Evolutionary conservation across 2,797 vertebrate species (phyloP), one percentile per base, ranked within the genome.

Genomic region (Alosa sapidissima): DNA sequence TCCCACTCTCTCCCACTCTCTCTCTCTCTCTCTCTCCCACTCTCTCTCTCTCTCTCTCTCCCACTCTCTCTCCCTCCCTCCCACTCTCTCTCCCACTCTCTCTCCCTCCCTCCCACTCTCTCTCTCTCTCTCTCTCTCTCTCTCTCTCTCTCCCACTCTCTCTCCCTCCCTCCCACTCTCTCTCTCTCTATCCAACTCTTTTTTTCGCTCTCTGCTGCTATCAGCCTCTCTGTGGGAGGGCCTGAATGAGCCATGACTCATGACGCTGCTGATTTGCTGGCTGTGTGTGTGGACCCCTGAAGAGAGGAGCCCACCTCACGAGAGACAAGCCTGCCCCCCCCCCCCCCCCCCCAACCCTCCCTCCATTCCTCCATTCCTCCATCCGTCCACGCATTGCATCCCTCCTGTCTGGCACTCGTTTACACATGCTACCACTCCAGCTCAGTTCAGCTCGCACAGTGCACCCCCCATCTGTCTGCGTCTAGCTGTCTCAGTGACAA

Each of bases 321-420:
- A 78, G 72, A 78, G 19, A 45, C 72, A 78, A 47, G 72, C 72
- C 36, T 65, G 41, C 36, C 55, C 13, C 52, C 11, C 36, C 3
- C 33, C 72, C 7, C 2, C n/a, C n/a, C n/a, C 49, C 48, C 13
- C 82, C 10, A 81, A 9, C 84, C 52, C 78, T 54, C 51, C 65
- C 48, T 62, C 49, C 84, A 65, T 52, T 81, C 33, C 68, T 68
- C 82, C 82, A 86, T 51, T 83, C 85, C 83, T 86, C 84, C 81
- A 84, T 83, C 84, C 87, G 87, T 90, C 86, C 86, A 78, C 72
- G 7, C 41, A 78, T 47, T 21, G 41, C 89, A 87, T 86, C 84
- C 85, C 81, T 86, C 75, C 83, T 89, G 88, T 85, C 85, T 82
- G 88, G 84, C 82, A 81, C 86, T 84, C 86, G 81, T 83, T 82